Conservation (phyloP, 2,797 vertebrate species). For the Cyprinodon diabolis region DNA sequence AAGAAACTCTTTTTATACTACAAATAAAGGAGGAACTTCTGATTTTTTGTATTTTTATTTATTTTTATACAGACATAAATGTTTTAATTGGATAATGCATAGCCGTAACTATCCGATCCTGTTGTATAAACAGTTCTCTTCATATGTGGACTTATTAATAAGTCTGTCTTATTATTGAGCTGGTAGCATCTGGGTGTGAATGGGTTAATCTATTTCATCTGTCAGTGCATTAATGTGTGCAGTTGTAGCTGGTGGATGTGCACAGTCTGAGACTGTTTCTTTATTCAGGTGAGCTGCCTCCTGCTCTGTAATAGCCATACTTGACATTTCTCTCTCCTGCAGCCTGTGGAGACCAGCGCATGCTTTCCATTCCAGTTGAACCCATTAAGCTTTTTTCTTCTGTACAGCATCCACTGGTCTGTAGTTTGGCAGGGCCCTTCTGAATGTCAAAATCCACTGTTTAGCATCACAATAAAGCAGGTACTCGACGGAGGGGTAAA, state of each 20-base stretch:
- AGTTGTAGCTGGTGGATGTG: constrained; percentile 40
- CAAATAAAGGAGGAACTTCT: too few relatives aligned
- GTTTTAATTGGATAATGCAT: neutral
- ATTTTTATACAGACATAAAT: neutral
- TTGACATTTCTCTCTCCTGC: constrained; percentile 72
- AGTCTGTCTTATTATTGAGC: constrained; percentile 7
- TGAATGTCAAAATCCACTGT: constrained; percentile 74
- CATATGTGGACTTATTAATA: neutral
- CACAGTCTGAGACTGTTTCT: constrained; percentile 50
- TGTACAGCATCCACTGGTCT: constrained; percentile 59
- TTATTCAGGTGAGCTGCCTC: constrained; percentile 62
- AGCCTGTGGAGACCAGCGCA: constrained; percentile 69
- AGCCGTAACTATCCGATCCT: neutral
- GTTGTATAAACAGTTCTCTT: neutral
- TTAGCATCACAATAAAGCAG: constrained; percentile 73
- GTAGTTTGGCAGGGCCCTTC: constrained; percentile 64
- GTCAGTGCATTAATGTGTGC: constrained; percentile 32
- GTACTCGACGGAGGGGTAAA: constrained; percentile 46
- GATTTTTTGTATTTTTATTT: neutral
- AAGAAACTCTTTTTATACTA: neutral
- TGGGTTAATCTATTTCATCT: constrained; percentile 30
- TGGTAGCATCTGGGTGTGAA: constrained; percentile 8
- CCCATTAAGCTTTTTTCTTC: constrained; percentile 72
- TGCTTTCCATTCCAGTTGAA: constrained; percentile 77
- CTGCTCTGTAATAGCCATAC: constrained; percentile 67